phyloP scores from a whole-genome alignment of 92 coral and sea anemone genomes.

The Chrysogorgia sp. region DNA sequence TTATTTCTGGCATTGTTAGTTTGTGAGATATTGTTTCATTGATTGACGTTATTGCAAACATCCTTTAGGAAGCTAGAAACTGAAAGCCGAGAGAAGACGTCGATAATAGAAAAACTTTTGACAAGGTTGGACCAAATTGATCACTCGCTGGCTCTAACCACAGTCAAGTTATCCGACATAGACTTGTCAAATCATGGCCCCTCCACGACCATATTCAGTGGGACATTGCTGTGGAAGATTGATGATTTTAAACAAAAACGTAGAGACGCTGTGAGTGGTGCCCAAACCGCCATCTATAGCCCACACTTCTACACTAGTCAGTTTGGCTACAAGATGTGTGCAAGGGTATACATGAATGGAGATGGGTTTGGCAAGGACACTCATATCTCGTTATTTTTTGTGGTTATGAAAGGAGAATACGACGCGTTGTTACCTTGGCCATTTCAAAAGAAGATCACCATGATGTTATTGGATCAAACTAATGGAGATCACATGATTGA shows the following conservation, averaged over 20 bases:
- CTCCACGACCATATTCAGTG: not conserved
- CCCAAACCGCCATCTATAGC: slow-evolving; percentile 27
- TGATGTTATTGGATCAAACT: slow-evolving; percentile 13
- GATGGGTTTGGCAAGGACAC: slow-evolving; percentile 35
- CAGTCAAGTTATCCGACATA: slow-evolving; percentile 10
- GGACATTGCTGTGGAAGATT: slow-evolving; percentile 21
- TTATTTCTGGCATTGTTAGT: no score
- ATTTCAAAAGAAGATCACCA: slow-evolving; percentile 14
- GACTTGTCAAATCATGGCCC: not conserved
- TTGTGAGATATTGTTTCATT: no score
- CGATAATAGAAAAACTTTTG: not conserved
- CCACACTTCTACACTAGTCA: slow-evolving; percentile 32
- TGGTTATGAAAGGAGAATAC: slow-evolving; percentile 17
- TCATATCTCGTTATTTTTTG: slow-evolving; percentile 26
- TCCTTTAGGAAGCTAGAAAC: slow-evolving; percentile 1
- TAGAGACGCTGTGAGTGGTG: slow-evolving; percentile 29
- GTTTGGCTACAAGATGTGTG: slow-evolving; percentile 36
- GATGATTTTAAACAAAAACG: slow-evolving; percentile 13
- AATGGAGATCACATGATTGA: slow-evolving; percentile 17
- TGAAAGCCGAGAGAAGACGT: slow-evolving; percentile 11
- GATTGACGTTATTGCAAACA: no score
- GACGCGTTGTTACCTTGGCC: slow-evolving; percentile 29
- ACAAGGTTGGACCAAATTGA: slow-evolving; percentile 8
- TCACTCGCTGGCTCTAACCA: slow-evolving; percentile 2
- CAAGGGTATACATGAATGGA: slow-evolving; percentile 26